Evolutionary conservation across 2,113 vertebrate genomes (phyloP).

Genomic region (Bufo bufo): DNA sequence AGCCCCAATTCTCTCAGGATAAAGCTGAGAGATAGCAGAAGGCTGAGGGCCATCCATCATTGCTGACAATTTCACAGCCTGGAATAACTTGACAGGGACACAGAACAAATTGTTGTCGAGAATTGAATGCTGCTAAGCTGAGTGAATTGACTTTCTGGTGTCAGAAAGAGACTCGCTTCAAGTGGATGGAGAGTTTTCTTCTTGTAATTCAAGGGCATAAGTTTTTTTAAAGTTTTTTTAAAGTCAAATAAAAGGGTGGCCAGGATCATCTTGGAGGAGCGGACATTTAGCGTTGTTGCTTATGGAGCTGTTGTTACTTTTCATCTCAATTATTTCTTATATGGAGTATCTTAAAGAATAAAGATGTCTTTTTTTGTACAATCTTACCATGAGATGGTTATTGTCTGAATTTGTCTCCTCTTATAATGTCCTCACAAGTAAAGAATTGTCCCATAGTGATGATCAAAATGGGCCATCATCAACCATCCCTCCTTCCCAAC

Average conservation of each 20-base stretch:
- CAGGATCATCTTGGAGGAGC: not conserved
- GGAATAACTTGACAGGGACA: constrained; percentile 89
- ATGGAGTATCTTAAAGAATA: not conserved
- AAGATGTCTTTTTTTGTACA: not conserved
- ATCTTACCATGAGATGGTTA: no score
- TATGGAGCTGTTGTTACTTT: no score
- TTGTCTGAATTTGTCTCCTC: not conserved
- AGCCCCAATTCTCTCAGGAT: constrained; percentile 86
- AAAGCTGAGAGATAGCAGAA: constrained; percentile 89
- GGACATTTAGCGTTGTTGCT: not conserved
- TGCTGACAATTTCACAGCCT: constrained; percentile 90
- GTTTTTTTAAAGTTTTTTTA: constrained; percentile 41
- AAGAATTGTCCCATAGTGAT: no score
- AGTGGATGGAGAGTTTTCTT: constrained; percentile 67
- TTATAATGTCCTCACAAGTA: not conserved
- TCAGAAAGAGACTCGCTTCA: constrained; percentile 75
- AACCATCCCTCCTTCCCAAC: no score
- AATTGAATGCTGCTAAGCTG: constrained; percentile 81
- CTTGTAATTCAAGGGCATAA: constrained; percentile 60
- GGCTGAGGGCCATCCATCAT: constrained; percentile 97
- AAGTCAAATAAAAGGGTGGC: not conserved
- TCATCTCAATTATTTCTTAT: not conserved
- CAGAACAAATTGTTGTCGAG: constrained; percentile 75
- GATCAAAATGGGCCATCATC: no score
- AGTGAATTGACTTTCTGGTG: constrained; percentile 86